Percentiles rank a stretch among this genome's conserved stretches.
phyloP scores from a whole-genome alignment of 2,113 vertebrate genomes.

The Siniperca knerii region DNA sequence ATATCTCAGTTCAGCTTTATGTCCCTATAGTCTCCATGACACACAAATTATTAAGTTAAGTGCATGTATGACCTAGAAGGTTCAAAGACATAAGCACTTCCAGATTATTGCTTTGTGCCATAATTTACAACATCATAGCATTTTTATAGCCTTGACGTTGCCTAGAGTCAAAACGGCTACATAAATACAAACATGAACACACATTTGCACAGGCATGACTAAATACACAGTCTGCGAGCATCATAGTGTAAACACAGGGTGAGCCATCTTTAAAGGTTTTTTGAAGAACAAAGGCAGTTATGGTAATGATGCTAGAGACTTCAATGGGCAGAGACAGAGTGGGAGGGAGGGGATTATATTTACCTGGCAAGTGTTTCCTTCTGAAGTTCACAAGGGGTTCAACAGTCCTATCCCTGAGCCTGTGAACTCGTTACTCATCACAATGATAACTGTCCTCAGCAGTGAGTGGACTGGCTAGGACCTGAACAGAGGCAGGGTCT shows the following conservation, averaged over 20 bases:
- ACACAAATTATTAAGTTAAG: slow-evolving; percentile 29
- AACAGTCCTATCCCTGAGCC: slow-evolving; percentile 5
- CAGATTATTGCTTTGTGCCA: slow-evolving; percentile 39
- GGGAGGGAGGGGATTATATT: slow-evolving; percentile 38
- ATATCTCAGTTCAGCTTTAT: not conserved
- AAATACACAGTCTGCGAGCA: not conserved
- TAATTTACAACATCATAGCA: slow-evolving; percentile 18
- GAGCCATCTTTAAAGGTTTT: slow-evolving; percentile 46
- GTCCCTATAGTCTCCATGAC: not conserved
- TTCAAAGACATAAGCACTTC: slow-evolving; percentile 53
- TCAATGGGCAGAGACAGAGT: slow-evolving; percentile 1
- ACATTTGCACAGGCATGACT: slow-evolving; percentile 2
- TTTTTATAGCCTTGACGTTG: slow-evolving; percentile 22
- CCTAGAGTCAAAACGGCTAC: not conserved
- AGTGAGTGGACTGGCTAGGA: not conserved
- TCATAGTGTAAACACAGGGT: slow-evolving; percentile 19
- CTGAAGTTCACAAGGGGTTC: slow-evolving; percentile 35
- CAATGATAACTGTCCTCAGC: slow-evolving; percentile 8
- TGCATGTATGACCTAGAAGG: slow-evolving; percentile 40
- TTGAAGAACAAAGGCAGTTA: slow-evolving; percentile 61
- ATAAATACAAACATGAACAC: slow-evolving; percentile 33
- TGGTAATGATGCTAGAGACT: slow-evolving; percentile 27
- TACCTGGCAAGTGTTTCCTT: slow-evolving; percentile 39
- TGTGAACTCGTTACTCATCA: slow-evolving; percentile 22
- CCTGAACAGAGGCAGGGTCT: not conserved